Evolutionary conservation across 2,113 vertebrate species (phyloP).

Genomic region (Tichodroma muraria): DNA sequence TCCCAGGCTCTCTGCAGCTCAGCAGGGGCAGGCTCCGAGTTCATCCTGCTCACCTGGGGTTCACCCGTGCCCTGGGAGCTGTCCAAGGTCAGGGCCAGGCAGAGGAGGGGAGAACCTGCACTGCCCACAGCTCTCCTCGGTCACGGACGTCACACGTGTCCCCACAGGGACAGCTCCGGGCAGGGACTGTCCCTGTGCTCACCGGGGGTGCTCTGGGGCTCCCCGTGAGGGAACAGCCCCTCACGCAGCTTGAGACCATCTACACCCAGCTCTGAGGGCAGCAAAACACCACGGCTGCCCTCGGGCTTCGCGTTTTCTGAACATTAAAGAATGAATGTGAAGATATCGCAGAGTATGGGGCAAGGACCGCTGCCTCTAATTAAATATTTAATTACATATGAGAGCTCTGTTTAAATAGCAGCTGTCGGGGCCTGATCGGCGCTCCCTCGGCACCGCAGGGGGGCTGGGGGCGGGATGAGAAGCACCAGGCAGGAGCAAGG

Average conservation of each 20-base stretch:
- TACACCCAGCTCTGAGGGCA: background rate
- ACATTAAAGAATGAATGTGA: accelerated
- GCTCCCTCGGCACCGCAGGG: too few relatives aligned
- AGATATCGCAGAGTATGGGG: accelerated
- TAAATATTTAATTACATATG: accelerated
- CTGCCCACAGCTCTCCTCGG: background rate
- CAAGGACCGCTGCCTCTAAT: accelerated
- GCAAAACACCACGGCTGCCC: accelerated
- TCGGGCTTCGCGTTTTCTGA: accelerated
- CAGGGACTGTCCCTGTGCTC: background rate
- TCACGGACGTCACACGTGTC: accelerated
- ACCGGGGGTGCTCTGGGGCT: accelerated
- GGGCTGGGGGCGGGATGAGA: too few relatives aligned
- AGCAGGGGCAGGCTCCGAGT: accelerated
- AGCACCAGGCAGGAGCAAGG: background rate
- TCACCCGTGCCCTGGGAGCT: background rate
- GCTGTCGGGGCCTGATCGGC: background rate
- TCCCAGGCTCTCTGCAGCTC: background rate
- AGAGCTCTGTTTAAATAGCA: background rate
- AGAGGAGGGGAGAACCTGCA: background rate
- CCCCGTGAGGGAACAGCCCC: background rate
- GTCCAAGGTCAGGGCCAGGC: background rate
- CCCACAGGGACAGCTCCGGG: accelerated
- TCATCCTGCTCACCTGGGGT: background rate
- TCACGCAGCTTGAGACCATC: background rate